Evolutionary conservation across 2,888 invertebrate species (phyloP), one percentile per base, ranked within the genome.

Genomic region (Gryllus longicercus): DNA sequence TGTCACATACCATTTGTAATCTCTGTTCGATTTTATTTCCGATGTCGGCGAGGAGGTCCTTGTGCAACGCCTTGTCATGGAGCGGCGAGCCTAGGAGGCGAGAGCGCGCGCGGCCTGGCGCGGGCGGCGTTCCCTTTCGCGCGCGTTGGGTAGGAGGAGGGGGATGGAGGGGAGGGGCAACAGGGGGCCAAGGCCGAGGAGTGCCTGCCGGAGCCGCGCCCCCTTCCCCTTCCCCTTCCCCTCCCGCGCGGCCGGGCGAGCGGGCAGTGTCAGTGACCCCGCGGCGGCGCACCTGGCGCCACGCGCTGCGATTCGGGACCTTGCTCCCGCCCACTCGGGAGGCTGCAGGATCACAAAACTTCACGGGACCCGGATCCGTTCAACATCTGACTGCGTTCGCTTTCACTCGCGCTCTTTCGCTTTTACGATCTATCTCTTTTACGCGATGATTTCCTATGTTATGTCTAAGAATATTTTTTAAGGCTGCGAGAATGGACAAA

Each of bases 101-200:
- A 63, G 63, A 14, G 63, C 14, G 38, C 38, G 38, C 14, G 38
- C 38, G 38, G 38, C 8, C 38, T 8, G 38, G 38, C 38, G 38
- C 38, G 38, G 38, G 38, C 38, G 38, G 38, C 38, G 38, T 8
- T 38, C 38, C 38, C 38, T 38, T 18, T 14, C 63, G n/a, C 16
- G 16, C 14, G 63, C 16, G 18, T 14, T 1, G n/a, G 63, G 16
- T 1, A 1, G 4, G 63, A 3, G 38, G n/a, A 5, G 63, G 16
- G 51, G 63, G 63, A 63, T 14, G 63, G 38, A 1, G 63, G 63
- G 12, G 14, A n/a, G 63, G 63, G n/a, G 63, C 16, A n/a, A 1
- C 63, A 63, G 63, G 63, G 63, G 63, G 63, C 63, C 63, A 63
- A 63, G 63, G 63, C 14, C 63, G 63, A 63, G 63, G 63, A 18